Percentiles rank a stretch among this genome's conserved stretches.
Evolutionary conservation across 2,113 vertebrate genomes (phyloP).

Genomic region (Dryoscopus gambensis): DNA sequence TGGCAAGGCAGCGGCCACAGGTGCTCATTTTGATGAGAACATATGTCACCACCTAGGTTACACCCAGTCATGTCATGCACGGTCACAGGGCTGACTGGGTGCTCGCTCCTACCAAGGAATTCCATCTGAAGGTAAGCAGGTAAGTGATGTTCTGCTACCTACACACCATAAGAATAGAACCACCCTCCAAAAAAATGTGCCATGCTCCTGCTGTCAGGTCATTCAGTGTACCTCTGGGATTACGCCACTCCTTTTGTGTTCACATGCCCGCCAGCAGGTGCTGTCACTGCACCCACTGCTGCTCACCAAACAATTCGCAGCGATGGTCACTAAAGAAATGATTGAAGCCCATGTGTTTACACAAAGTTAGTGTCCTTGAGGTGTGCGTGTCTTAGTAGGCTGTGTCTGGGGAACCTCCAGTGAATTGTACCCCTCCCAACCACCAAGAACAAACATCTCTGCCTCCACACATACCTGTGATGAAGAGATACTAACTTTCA

Average conservation of each 20-base stretch:
- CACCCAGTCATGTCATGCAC: not conserved
- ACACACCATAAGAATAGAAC: not conserved
- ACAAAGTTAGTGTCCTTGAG: not conserved
- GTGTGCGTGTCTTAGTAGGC: not conserved
- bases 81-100: not conserved
- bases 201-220: not conserved
- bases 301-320: not conserved
- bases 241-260: not conserved
- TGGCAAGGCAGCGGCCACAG: not conserved
- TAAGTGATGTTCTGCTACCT: not conserved
- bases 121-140: not conserved
- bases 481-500: not conserved
- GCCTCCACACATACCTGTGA: not conserved
- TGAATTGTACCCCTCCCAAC: not conserved
- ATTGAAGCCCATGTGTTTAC: not conserved
- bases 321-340: not conserved
- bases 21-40: conserved; percentile 11
- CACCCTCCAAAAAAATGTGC: fast-evolving
- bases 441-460: not conserved
- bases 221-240: not conserved
- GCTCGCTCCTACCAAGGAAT: not conserved
- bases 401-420: not conserved
- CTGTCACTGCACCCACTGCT: not conserved
- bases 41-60: not conserved
- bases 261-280: not conserved